Evolutionary conservation across 2,113 vertebrate species (phyloP), one percentile per base, ranked within the genome.

Genomic region (Bubo bubo): DNA sequence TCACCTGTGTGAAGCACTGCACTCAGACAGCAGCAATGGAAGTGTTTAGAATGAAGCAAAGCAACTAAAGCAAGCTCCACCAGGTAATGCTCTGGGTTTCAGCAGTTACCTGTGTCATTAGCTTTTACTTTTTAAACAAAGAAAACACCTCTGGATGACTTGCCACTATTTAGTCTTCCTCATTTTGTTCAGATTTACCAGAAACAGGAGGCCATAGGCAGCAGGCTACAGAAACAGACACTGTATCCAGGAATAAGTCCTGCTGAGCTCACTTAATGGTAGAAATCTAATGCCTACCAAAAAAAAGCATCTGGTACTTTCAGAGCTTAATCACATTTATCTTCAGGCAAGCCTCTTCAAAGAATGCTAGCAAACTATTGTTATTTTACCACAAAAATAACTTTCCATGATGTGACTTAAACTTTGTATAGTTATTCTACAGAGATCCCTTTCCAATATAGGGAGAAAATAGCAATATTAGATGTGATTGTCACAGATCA

Each of bases 111-210:
- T 28, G 9, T 6, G 15, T 55, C n/a, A 80, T 1, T 53, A 64
- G 35, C 32, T 30, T 66, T 67, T 50, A 24, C 37, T 73, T 45
- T 70, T 76, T 32, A 66, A 68, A 37, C 9, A 21, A 34, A 50
- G 26, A 41, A 81, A 88, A n/a, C 3, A 22, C 67, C 11, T 70
- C 62, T 4, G 1, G 18, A 21, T 39, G n/a, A 45, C 17, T 66
- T 76, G 52, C 13, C 21, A 50, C 14, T 63, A 56, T 93, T 89
- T 39, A 72, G 26, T 59, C 21, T 75, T 74, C 64, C 52, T 84
- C 30, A 24, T 63, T 95, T 95, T 74, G n/a, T 63, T 92, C 49
- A 52, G 56, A 68, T 96, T 85, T 95, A 82, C 27, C 73, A 89
- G 84, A 72, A 77, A 27, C 21, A 84, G 14, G n/a, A 95, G 43